Evolutionary conservation across 2,113 vertebrate species (phyloP).

Genomic region (Bubo scandiacus): DNA sequence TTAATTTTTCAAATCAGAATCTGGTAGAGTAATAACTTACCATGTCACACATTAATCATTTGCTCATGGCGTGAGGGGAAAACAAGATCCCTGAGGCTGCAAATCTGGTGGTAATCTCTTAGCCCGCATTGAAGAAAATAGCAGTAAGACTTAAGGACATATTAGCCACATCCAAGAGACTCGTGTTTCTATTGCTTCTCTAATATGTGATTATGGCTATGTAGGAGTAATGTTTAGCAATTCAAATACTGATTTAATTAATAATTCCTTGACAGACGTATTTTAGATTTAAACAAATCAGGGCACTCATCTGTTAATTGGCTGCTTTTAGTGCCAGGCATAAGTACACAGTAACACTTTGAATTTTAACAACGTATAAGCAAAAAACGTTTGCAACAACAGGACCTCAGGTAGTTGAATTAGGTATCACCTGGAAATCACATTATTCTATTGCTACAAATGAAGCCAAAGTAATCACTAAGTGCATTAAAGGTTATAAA

Average conservation of each 20-base stretch:
- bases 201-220: constrained; percentile 53
- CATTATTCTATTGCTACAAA: constrained; percentile 47
- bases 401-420: constrained; percentile 44
- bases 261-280: constrained; percentile 22
- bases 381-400: constrained; percentile 28
- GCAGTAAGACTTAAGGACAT: background rate
- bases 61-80: background rate
- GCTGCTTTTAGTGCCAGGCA: background rate
- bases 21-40: background rate
- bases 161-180: constrained; percentile 24
- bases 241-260: constrained; percentile 41
- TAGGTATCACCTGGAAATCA: constrained; percentile 7
- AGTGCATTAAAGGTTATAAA: background rate
- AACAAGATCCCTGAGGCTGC: constrained; percentile 50
- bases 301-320: background rate
- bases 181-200: constrained; percentile 48
- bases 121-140: constrained; percentile 12
- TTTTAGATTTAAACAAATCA: constrained; percentile 27
- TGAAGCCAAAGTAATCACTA: constrained; percentile 33
- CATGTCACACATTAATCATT: background rate
- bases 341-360: background rate
- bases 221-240: constrained; percentile 11
- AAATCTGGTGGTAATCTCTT: constrained; percentile 13
- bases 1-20: background rate
- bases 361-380: background rate